Evolutionary conservation across 2,797 vertebrate genomes (phyloP).

Genomic region (Mycteria americana): DNA sequence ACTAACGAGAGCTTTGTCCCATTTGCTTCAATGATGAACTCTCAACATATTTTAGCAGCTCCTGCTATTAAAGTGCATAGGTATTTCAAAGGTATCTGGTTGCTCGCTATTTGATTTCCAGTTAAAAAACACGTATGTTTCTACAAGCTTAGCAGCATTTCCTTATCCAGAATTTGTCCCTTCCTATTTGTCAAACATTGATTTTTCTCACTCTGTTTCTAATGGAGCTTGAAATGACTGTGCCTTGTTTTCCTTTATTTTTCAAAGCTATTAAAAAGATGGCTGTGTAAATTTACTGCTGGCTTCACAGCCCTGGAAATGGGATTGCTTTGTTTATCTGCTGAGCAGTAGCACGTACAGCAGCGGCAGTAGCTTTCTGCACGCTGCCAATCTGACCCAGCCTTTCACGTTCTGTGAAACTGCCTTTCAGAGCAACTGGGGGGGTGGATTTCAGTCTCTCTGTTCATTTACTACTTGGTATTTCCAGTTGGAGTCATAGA

Average conservation of each 20-base stretch:
- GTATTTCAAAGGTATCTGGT: not conserved
- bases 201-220: conserved; percentile 35
- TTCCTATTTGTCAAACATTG: conserved; percentile 24
- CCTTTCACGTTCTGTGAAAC: not conserved
- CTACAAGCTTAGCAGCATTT: not conserved
- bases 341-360: conserved; percentile 8
- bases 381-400: not conserved
- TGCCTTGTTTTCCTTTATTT: conserved; percentile 20
- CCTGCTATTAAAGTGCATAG: not conserved
- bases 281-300: conserved; percentile 33
- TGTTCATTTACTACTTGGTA: not conserved
- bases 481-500: not conserved
- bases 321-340: conserved; percentile 28
- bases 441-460: not conserved
- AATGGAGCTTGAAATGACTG: conserved; percentile 40
- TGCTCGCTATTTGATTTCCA: not conserved
- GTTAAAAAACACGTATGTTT: not conserved
- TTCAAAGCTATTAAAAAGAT: conserved; percentile 20
- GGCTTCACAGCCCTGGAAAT: not conserved
- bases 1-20: not conserved
- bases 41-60: not conserved
- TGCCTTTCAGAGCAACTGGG: not conserved
- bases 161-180: not conserved
- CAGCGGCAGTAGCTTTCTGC: not conserved
- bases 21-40: not conserved